Evolutionary conservation across 1,140 invertebrate species (phyloP), one percentile per base, ranked within the genome.

Genomic region (Dendrolimus kikuchii): DNA sequence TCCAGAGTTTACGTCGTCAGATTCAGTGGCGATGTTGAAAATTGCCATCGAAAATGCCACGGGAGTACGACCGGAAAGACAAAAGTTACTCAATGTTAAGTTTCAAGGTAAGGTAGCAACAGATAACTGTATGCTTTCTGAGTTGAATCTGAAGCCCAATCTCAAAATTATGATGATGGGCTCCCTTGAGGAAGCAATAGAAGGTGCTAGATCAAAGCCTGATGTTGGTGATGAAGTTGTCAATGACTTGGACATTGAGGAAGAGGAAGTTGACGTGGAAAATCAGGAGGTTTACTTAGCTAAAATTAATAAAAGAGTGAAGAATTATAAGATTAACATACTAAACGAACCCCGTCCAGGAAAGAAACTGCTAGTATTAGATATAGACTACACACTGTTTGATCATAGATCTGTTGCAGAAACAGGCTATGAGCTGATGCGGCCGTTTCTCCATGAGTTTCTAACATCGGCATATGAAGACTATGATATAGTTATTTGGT

Each of bases 81-180:
- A 99, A 82, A 99, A 98, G 87, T 81, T 99, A 6, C 88, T 99
- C 5, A 98, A 98, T 83, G 88, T 99, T 9, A 98, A 96, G 88
- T 90, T 91, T 71, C 96, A 97, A 93, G 96, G 96, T 37, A 96
- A 96, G 89, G 89, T 92, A 54, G 92, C 95, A 0, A 90, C 92
- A 53, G 94, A 97, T 81, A 92, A 92, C 58, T 91, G 92, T 60
- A 89, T 89, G 46, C 81, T 98, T 10, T 88, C 89, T 7, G 84
- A 90, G 36, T 74, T 97, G 44, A 93, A 93, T 59, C 78, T 98
- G 5, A 97, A 96, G 77, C 91, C 92, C n/a, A 95, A 95, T 40
- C 94, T 95, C 54, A 98, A 98, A 86, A 90, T 99, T 8, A 98
- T 99, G 96, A 95, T 99, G 93, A 97, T 99, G 91, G 98, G 97